Evolutionary conservation across 1,140 invertebrate genomes (phyloP), one percentile per base, ranked within the genome.

Genomic region (Brachionus plicatilis): DNA sequence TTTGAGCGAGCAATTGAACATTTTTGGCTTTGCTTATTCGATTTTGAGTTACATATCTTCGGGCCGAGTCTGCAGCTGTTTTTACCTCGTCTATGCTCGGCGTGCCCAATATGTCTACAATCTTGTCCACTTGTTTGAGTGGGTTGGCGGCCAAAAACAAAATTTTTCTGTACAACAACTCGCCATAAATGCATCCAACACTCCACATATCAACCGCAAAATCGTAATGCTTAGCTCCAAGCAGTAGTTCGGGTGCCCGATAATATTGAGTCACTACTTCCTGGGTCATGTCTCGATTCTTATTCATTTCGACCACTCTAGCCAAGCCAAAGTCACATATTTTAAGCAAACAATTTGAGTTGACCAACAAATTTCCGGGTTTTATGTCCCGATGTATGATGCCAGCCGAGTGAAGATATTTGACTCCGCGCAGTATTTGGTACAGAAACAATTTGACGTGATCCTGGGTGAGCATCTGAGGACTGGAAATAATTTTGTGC

Each of bases 391-490:
- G 92, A 91, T 99, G 97, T 66, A 99, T 92, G 88, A 99, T 98
- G 87, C 95, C 93, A 27, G 97, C 96, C 75, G 96, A 98, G 91
- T 99, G 97, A 85, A 99, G 92, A 92, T 99, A 99, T 90, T 99
- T 98, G 86, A 99, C 92, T 95, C 95, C 97, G 92, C 97, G 93
- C 87, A 99, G 93, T 90, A 99, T 99, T 92, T 99, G 97, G 91
- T 99, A 99, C 85, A 99, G 94, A 93, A 99, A 99, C 90, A 99
- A 96, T 93, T 99, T 99, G 90, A 99, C 97, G 92, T 99, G 97
- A 91, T 99, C 97, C 79, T 95, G 93, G 86, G 96, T 97, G 78
- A 99, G 93, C 88, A 96, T 95, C 91, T 99, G 97, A 83, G 96
- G 96, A 85, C 96, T 98, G 85, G 99, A 97, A 90, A 99, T 99